A percentile compares a stretch with the other conserved stretches of the same genome.
phyloP scores from a whole-genome alignment of 2,797 vertebrate genomes.

The Eospalax fontanierii region DNA sequence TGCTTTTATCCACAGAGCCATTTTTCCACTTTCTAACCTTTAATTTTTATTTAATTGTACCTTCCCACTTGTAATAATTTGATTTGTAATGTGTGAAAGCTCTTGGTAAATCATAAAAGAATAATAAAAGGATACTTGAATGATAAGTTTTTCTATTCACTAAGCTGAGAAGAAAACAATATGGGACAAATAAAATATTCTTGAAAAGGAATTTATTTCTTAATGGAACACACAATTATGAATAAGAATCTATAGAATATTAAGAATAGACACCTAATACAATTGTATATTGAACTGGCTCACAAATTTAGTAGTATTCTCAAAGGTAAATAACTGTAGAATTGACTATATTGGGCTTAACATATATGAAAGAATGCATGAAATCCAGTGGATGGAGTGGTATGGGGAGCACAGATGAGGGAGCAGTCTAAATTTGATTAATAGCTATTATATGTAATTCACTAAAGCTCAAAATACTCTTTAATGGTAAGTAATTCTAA shows the following conservation, averaged over 20 bases:
- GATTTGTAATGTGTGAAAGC: neutral
- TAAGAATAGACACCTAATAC: neutral
- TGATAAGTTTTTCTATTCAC: neutral
- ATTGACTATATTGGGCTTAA: neutral
- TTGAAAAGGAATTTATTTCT: neutral
- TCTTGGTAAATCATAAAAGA: neutral
- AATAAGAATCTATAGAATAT: neutral
- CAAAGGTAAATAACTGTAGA: constrained; percentile 8
- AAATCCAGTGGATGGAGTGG: too few relatives aligned
- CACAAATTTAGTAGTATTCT: neutral
- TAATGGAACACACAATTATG: neutral
- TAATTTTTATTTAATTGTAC: constrained; percentile 3
- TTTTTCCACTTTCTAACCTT: too few relatives aligned
- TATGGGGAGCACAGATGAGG: too few relatives aligned
- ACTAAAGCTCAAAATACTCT: too few relatives aligned
- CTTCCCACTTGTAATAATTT: neutral
- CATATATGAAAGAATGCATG: too few relatives aligned
- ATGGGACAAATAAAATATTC: neutral
- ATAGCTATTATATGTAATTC: too few relatives aligned
- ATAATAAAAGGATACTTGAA: constrained; percentile 35
- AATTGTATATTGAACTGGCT: neutral
- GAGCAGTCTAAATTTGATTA: too few relatives aligned
- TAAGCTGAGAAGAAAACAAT: constrained; percentile 3
- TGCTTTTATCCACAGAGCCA: too few relatives aligned
- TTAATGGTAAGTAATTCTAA: constrained; percentile 19